These are phyloP conservation scores for Orthonyx spaldingii DNA, from an alignment of 2,113 vertebrate genomes.

Conservation along the genomic window DNA sequence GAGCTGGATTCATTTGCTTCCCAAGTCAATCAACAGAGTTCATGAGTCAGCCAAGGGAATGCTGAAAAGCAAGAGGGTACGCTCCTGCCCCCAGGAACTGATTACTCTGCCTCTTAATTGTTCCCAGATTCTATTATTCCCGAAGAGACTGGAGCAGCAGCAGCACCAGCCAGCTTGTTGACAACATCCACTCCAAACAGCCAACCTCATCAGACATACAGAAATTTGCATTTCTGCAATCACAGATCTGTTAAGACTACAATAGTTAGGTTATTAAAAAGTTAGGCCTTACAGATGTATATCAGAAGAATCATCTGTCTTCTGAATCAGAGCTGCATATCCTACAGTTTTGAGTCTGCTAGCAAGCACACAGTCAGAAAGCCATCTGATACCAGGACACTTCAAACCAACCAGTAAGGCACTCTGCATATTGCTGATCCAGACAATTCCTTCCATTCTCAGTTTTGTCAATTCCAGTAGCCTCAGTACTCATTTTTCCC, in stretches of 20 bases:
- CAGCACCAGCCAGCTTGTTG: slow-evolving; percentile 39
- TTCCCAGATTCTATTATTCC: slow-evolving; percentile 62
- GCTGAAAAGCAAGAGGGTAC: slow-evolving; percentile 55
- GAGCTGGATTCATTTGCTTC: slow-evolving; percentile 53
- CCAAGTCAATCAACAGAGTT: slow-evolving; percentile 61
- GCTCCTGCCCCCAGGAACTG: slow-evolving; percentile 52
- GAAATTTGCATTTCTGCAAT: slow-evolving; percentile 38
- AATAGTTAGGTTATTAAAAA: neutral
- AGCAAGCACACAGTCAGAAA: neutral
- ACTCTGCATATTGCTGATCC: neutral
- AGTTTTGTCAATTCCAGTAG: neutral
- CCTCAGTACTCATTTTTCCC: neutral
- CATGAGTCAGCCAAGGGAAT: slow-evolving; percentile 61
- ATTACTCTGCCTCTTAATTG: slow-evolving; percentile 54
- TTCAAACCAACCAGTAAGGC: neutral
- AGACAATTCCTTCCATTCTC: neutral
- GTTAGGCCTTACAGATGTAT: neutral
- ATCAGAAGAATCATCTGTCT: neutral
- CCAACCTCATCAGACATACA: neutral
- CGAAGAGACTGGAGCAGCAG: slow-evolving; percentile 3
- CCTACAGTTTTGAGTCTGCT: neutral
- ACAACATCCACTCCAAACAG: slow-evolving; percentile 23
- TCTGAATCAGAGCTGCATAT: neutral
- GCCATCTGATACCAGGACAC: neutral
- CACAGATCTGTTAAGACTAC: neutral